These are phyloP conservation scores for Rhopalosiphum maidis DNA, from an alignment of 1,140 invertebrate genomes.

Conservation along the genomic window DNA sequence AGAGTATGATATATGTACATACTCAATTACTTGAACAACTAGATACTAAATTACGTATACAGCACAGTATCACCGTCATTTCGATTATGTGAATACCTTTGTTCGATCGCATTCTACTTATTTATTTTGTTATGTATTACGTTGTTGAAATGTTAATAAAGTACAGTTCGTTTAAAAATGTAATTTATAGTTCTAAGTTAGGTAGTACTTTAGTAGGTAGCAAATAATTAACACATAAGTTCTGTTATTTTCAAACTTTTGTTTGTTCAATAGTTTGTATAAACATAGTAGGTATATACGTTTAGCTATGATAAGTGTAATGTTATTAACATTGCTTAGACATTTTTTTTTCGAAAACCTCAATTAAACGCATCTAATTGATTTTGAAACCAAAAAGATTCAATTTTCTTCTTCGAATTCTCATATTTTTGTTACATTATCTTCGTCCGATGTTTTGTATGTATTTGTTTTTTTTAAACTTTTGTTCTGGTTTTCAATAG, in stretches of 20 bases:
- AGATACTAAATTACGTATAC: not conserved
- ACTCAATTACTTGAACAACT: not conserved
- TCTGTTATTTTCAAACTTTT: constrained; percentile 1
- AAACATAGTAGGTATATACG: not conserved
- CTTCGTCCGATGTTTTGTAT: not conserved
- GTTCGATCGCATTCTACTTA: not conserved
- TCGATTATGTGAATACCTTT: not conserved
- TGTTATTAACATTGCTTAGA: not conserved
- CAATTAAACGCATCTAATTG: not conserved
- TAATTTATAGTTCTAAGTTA: constrained; percentile 10
- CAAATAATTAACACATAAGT: constrained; percentile 4
- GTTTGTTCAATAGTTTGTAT: not conserved
- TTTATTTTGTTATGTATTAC: constrained; percentile 17
- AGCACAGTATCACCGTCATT: not conserved
- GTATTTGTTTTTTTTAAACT: not conserved
- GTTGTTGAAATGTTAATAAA: constrained; percentile 1
- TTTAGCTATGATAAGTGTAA: not conserved
- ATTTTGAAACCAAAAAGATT: not conserved
- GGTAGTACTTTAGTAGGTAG: not conserved
- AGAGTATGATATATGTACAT: not conserved
- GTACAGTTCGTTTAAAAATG: not conserved
- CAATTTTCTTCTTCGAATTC: not conserved
- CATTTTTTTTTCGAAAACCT: not conserved
- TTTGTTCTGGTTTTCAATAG: not conserved
- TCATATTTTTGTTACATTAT: not conserved